These are phyloP conservation scores for Colinus virginianus DNA, from an alignment of 2,113 vertebrate genomes.

Conservation along the genomic window DNA sequence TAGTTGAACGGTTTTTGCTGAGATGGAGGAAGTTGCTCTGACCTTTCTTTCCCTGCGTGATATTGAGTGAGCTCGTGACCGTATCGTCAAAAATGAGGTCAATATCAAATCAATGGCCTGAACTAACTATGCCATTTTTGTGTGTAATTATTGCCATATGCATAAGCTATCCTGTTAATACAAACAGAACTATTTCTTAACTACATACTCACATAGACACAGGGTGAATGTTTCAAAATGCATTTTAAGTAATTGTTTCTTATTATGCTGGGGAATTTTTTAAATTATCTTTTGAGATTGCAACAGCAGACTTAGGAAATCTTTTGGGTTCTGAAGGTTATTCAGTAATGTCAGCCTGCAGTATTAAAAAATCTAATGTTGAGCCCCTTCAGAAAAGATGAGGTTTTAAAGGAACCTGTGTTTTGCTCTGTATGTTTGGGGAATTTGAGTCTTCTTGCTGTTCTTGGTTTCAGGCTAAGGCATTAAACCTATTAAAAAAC, in stretches of 20 bases:
- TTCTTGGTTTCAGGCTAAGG: slow-evolving; percentile 15
- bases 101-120: slow-evolving; percentile 14
- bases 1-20: not conserved
- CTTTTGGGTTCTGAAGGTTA: not conserved
- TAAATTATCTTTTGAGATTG: not conserved
- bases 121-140: not conserved
- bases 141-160: not conserved
- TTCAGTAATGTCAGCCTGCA: not conserved
- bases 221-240: not conserved
- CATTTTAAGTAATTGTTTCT: not conserved
- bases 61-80: slow-evolving; percentile 1
- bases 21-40: slow-evolving; percentile 25
- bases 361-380: not conserved
- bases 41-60: slow-evolving; percentile 29
- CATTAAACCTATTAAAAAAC: not conserved
- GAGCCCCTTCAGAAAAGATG: not conserved
- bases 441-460: not conserved
- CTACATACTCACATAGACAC: not conserved
- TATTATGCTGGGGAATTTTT: not conserved
- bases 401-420: not conserved
- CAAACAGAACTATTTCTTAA: not conserved
- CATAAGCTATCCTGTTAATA: not conserved
- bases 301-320: not conserved
- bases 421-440: slow-evolving; percentile 18
- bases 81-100: not conserved